These are phyloP conservation scores for Pammene aurita DNA, from an alignment of 2,888 invertebrate species.

Conservation along the genomic window DNA sequence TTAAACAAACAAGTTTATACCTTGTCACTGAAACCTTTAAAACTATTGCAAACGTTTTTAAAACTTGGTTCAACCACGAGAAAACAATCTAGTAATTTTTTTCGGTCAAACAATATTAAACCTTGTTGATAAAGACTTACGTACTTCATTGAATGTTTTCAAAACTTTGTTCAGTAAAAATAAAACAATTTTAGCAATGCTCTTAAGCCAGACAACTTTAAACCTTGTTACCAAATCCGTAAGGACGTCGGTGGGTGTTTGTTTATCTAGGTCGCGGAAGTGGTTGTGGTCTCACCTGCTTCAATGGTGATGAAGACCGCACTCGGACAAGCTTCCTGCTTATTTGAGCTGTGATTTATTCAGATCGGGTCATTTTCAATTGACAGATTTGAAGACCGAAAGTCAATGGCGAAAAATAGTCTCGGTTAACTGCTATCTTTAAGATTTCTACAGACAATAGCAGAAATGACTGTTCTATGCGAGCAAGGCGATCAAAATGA, in stretches of 20 bases:
- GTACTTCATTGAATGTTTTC: neutral
- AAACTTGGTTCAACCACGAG: neutral
- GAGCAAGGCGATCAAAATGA: no score
- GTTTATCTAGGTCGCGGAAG: conserved; percentile 36
- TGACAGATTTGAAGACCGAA: neutral
- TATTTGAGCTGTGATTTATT: conserved; percentile 35
- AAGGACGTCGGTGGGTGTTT: neutral
- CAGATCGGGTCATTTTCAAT: conserved; percentile 26
- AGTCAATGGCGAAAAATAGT: neutral
- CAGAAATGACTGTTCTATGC: no score
- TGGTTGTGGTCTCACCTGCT: conserved; percentile 41
- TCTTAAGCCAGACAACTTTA: neutral
- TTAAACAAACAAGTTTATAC: neutral
- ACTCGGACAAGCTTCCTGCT: conserved; percentile 29
- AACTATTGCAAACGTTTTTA: neutral
- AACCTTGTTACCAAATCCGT: neutral
- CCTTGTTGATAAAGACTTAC: neutral
- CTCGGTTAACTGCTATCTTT: no score
- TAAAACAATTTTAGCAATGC: conserved; percentile 1
- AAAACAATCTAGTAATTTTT: neutral
- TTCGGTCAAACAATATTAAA: neutral
- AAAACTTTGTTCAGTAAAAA: neutral
- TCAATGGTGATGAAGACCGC: conserved; percentile 32
- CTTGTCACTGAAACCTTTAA: neutral
- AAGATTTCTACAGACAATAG: no score